Conservation (phyloP, 2,113 vertebrate genomes). For the Bolborhynchus lineola region DNA sequence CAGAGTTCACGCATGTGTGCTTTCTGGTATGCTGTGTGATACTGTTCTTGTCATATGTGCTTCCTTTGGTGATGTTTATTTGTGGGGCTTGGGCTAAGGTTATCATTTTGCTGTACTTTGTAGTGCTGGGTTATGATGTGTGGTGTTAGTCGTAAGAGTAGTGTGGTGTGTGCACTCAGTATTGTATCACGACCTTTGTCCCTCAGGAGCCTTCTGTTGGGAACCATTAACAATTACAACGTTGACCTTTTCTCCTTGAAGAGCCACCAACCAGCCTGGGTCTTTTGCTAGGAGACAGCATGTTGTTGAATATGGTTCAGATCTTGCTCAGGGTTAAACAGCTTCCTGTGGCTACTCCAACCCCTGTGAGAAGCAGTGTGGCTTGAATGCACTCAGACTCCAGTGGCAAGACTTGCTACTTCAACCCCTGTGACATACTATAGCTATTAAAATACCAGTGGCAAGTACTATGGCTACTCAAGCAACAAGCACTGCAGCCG, state of each 20-base stretch:
- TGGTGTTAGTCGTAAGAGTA: background rate
- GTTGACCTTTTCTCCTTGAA: background rate
- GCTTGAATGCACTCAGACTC: background rate
- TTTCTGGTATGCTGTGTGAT: background rate
- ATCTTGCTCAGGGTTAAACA: background rate
- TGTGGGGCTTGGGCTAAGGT: background rate
- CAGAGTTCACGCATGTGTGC: too few relatives aligned
- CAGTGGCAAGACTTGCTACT: background rate
- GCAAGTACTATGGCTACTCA: background rate
- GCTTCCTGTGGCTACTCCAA: background rate
- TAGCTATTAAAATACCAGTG: background rate
- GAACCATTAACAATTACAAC: background rate
- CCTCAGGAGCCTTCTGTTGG: background rate
- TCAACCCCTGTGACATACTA: background rate
- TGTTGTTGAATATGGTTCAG: background rate
- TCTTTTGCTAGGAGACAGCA: background rate
- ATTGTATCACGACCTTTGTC: background rate
- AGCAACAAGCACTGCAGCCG: background rate
- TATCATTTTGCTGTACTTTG: background rate
- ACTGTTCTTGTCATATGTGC: background rate
- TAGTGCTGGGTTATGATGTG: background rate
- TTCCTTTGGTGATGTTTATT: background rate
- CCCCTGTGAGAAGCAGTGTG: background rate
- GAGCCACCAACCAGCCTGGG: background rate
- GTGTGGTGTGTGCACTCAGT: background rate